Evolutionary conservation across 1,140 invertebrate species (phyloP), one percentile per base, ranked within the genome.

Genomic region (Drosophila willistoni): DNA sequence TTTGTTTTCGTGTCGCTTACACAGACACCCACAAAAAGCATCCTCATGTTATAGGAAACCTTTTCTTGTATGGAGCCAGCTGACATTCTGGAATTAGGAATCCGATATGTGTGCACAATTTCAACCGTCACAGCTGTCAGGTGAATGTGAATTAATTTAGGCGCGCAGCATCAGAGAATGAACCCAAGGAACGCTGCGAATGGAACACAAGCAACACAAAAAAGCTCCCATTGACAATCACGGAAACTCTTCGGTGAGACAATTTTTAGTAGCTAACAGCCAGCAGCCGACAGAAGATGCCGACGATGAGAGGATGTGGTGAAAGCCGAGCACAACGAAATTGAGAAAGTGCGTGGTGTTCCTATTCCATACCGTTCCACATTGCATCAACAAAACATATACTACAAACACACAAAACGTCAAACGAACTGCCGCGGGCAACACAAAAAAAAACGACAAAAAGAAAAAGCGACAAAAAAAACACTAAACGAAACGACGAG

Each of bases 231-330:
- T 51, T 22, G 44, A 51, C 44, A 51, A 51, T 51, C 44, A 51
- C 7, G 7, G 9, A 22, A 51, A 51, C 9, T 3, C 44, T 12
- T 51, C 44, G 44, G 64, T 47, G 61, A 62, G 41, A 75, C 67
- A 67, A 55, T 68, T 68, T 57, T 64, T 51, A 81, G 81, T 72
- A 57, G 66, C 76, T 56, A 66, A 69, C 73, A 74, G 69, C 76
- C 80, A 83, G 80, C 80, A 82, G 80, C 80, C 81, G 77, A 84
- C 65, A 77, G 44, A 81, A 84, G 81, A 85, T 85, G 81, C 77
- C 81, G 81, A 73, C 79, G 74, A 84, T 74, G 71, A 74, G 72
- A 72, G 54, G 71, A 68, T 25, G 41, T 55, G 44, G 47, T 69
- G 68, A 68, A 68, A 68, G 62, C 44, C 10, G 68, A 80, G 63